Conservation (phyloP, 2,797 vertebrate species). For the Gallinago stenura region DNA sequence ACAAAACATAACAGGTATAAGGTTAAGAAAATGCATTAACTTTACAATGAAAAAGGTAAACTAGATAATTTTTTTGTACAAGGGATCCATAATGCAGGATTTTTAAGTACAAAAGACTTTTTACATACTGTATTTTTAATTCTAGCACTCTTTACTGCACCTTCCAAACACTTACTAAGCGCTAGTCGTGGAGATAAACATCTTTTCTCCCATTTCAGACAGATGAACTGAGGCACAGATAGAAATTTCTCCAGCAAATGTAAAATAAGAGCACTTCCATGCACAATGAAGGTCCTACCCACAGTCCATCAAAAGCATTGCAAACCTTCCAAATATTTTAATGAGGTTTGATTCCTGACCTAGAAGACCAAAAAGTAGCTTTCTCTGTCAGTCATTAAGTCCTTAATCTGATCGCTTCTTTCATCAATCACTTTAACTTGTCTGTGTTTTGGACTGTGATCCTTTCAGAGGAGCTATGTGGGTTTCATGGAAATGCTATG, state of each 20-base stretch:
- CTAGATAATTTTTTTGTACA: slow-evolving; percentile 6
- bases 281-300: background rate
- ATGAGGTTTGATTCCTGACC: background rate
- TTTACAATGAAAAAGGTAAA: slow-evolving; percentile 26
- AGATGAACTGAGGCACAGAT: background rate
- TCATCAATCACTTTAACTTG: background rate
- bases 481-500: background rate
- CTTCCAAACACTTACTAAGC: background rate
- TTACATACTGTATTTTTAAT: background rate
- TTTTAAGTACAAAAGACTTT: slow-evolving; percentile 25
- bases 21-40: slow-evolving; percentile 49
- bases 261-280: background rate
- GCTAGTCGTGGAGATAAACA: background rate
- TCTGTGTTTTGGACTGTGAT: background rate
- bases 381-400: background rate
- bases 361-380: background rate
- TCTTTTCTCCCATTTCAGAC: background rate
- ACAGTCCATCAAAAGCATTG: background rate
- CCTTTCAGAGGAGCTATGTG: background rate
- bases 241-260: background rate
- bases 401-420: background rate
- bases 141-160: background rate
- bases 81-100: background rate
- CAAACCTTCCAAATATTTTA: slow-evolving; percentile 7
- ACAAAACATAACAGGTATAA: slow-evolving; percentile 23